These are phyloP conservation scores for Coturnix japonica DNA, from an alignment of 2,113 vertebrate genomes.

Conservation along the genomic window DNA sequence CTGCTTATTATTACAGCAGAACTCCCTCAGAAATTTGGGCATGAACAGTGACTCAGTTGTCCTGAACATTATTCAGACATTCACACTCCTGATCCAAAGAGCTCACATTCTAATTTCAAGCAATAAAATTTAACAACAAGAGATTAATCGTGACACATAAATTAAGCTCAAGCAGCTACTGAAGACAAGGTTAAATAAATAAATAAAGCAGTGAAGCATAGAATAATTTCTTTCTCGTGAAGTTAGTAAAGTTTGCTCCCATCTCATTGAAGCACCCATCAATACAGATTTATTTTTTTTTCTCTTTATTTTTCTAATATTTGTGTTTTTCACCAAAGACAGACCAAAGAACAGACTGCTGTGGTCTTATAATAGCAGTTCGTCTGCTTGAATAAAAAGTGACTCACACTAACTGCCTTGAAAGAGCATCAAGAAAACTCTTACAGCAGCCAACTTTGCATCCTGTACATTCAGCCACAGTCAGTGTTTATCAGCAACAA, in stretches of 20 bases:
- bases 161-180: not conserved
- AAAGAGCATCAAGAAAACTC: constrained; percentile 20
- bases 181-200: not conserved
- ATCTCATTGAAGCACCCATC: not conserved
- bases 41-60: accelerated
- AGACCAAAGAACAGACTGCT: not conserved
- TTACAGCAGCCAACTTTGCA: not conserved
- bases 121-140: not conserved
- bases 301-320: not conserved
- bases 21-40: not conserved
- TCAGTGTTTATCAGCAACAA: constrained; percentile 33
- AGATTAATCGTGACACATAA: not conserved
- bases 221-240: not conserved
- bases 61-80: not conserved
- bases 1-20: not conserved
- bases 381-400: not conserved
- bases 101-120: not conserved
- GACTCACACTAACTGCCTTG: not conserved
- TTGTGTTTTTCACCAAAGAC: not conserved
- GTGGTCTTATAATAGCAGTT: not conserved
- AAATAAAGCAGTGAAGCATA: not conserved
- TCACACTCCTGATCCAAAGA: not conserved
- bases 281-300: not conserved
- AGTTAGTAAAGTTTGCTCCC: not conserved
- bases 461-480: not conserved